phyloP scores from a whole-genome alignment of 2,113 vertebrate species.

The Epinephelus cyanopodus region DNA sequence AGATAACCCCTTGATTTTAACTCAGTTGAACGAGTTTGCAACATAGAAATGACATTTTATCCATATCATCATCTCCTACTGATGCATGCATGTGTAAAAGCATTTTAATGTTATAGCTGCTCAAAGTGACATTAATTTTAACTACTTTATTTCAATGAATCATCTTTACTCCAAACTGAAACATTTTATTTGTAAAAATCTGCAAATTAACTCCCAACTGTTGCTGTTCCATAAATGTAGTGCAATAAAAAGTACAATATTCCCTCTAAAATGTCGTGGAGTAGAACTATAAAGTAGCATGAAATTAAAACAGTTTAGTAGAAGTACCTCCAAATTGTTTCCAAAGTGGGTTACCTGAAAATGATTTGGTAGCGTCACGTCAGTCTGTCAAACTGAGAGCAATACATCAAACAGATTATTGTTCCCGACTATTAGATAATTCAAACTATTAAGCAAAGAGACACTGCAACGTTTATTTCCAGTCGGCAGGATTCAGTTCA shows the following conservation, averaged over 20 bases:
- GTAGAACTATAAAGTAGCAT: neutral
- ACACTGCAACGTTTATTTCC: neutral
- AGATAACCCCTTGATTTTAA: neutral
- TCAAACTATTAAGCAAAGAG: neutral
- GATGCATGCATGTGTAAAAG: neutral
- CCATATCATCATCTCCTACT: neutral
- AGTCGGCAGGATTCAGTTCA: constrained; percentile 26
- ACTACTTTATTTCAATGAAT: neutral
- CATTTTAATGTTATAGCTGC: neutral
- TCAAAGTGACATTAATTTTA: neutral
- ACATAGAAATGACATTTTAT: neutral
- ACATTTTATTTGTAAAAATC: neutral
- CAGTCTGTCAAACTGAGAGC: neutral
- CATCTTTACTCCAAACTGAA: neutral
- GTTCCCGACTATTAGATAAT: neutral
- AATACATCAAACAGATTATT: neutral
- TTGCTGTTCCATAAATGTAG: neutral
- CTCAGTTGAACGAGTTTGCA: neutral
- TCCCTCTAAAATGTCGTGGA: neutral
- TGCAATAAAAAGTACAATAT: neutral
- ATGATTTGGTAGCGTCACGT: neutral
- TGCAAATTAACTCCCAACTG: neutral
- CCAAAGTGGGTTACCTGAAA: neutral
- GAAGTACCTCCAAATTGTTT: neutral
- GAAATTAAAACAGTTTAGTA: neutral